These are phyloP conservation scores for Ptychoptera contaminata DNA, from an alignment of 2,888 invertebrate species.

Conservation along the genomic window DNA sequence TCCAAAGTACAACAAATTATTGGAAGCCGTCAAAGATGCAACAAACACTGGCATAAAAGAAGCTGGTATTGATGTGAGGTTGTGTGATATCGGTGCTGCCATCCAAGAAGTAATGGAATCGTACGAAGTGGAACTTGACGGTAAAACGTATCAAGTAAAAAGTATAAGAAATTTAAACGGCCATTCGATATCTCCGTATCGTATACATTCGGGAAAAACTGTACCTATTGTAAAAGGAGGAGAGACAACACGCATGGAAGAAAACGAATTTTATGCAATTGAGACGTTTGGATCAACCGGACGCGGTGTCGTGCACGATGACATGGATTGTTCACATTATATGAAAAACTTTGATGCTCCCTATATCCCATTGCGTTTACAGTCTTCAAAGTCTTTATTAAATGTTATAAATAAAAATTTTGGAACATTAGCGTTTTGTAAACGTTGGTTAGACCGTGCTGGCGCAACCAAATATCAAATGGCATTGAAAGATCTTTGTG, in stretches of 20 bases:
- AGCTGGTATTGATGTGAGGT: conserved; percentile 90
- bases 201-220: conserved; percentile 93
- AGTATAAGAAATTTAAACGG: conserved; percentile 97
- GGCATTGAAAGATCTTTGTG: conserved; percentile 96
- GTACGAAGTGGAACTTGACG: conserved; percentile 93
- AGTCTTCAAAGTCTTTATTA: conserved; percentile 83
- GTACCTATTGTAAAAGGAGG: conserved; percentile 99
- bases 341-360: conserved; percentile 96
- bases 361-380: conserved; percentile 81
- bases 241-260: conserved; percentile 96
- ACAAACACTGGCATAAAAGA: conserved; percentile 95
- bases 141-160: conserved; percentile 90
- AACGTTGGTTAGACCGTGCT: conserved; percentile 94
- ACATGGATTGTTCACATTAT: conserved; percentile 98
- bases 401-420: conserved; percentile 93
- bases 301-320: conserved; percentile 86
- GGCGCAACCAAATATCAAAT: conserved; percentile 96
- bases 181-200: conserved; percentile 98
- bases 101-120: conserved; percentile 99
- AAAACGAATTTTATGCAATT: conserved; percentile 97
- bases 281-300: conserved; percentile 99
- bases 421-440: conserved; percentile 94
- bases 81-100: conserved; percentile 92
- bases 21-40: conserved; percentile 93
- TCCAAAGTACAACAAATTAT: conserved; percentile 83